Conservation (phyloP, 2,113 vertebrate species). For the Mesitornis unicolor region DNA sequence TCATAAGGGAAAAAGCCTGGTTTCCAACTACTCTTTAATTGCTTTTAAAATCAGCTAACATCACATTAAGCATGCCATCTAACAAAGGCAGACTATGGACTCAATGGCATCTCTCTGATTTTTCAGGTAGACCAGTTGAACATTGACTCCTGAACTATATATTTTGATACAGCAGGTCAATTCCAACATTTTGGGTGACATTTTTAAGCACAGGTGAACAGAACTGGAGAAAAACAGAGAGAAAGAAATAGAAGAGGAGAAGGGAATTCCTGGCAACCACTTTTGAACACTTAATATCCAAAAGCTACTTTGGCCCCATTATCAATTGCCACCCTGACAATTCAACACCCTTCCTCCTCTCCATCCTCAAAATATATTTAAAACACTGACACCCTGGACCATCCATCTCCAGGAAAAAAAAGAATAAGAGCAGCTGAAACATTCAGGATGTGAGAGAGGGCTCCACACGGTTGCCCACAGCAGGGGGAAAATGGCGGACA, state of each 20-base stretch:
- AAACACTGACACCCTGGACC: not conserved
- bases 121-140: not conserved
- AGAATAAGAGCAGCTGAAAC: not conserved
- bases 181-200: not conserved
- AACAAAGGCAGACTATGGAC: not conserved
- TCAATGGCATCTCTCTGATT: not conserved
- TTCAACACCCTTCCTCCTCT: not conserved
- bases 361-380: not conserved
- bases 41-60: not conserved
- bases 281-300: not conserved
- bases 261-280: not conserved
- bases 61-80: not conserved
- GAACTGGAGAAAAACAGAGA: not conserved
- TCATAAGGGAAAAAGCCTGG: not conserved
- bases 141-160: not conserved
- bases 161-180: not conserved
- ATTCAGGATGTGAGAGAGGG: fast-evolving
- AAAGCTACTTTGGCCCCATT: not conserved
- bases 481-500: not conserved
- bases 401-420: not conserved
- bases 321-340: not conserved
- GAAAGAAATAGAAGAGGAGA: not conserved
- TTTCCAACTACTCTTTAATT: not conserved
- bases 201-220: not conserved
- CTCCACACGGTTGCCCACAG: not conserved